These are phyloP conservation scores for Oreochromis tanganicae DNA, from an alignment of 2,113 vertebrate species.

Conservation along the genomic window DNA sequence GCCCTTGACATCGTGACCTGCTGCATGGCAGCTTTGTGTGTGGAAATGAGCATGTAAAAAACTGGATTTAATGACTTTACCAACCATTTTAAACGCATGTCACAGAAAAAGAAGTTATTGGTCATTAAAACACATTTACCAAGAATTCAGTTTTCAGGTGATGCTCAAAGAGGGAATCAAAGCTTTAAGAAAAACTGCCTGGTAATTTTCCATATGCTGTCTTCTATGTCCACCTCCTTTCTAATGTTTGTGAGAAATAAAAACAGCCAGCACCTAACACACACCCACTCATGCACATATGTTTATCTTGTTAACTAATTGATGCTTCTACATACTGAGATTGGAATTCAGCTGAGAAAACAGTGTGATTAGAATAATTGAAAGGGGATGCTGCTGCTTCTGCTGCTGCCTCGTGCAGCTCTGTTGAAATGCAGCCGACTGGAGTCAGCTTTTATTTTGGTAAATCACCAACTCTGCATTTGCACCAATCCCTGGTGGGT, in stretches of 20 bases:
- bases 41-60: not conserved
- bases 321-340: conserved; percentile 5
- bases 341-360: not conserved
- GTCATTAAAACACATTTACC: not conserved
- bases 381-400: not conserved
- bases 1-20: conserved; percentile 11
- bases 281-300: not conserved
- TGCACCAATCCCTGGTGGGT: conserved; percentile 22
- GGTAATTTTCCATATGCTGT: not conserved
- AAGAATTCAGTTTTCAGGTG: not conserved
- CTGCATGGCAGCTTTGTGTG: not conserved
- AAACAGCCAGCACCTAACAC: not conserved
- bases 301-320: conserved; percentile 29
- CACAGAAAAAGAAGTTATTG: not conserved
- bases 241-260: not conserved
- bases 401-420: not conserved
- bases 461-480: conserved; percentile 27
- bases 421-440: not conserved
- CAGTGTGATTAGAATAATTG: conserved; percentile 21
- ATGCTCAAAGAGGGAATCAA: not conserved
- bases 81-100: not conserved
- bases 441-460: conserved; percentile 46
- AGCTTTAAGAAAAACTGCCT: not conserved
- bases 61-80: not conserved
- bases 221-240: not conserved